These are phyloP conservation scores for Hippotragus niger DNA, from an alignment of 2,113 vertebrate species.

Conservation along the genomic window DNA sequence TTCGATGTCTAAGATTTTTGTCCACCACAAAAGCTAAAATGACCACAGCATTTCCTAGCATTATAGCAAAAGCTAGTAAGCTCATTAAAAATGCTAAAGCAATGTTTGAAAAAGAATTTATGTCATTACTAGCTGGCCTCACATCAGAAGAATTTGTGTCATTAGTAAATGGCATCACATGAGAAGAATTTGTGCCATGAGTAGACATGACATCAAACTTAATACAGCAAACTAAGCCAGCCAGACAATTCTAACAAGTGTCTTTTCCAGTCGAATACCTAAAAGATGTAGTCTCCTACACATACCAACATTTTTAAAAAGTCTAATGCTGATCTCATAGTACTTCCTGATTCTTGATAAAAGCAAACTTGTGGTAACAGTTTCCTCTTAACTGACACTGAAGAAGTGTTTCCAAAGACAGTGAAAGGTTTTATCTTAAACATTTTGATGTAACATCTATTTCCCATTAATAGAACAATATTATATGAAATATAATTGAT, in stretches of 20 bases:
- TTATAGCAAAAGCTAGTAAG: slow-evolving; percentile 84
- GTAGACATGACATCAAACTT: neutral
- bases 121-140: neutral
- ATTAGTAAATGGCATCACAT: neutral
- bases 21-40: slow-evolving; percentile 90
- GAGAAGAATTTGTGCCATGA: neutral
- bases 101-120: slow-evolving; percentile 68
- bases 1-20: slow-evolving; percentile 89
- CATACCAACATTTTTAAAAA: neutral
- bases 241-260: neutral
- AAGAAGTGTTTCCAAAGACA: slow-evolving; percentile 11
- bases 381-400: slow-evolving; percentile 16
- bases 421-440: neutral
- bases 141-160: neutral
- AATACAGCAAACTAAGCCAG: neutral
- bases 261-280: neutral
- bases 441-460: slow-evolving; percentile 18
- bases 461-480: neutral
- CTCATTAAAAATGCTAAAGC: slow-evolving; percentile 86
- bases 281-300: neutral
- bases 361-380: slow-evolving; percentile 44
- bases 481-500: neutral
- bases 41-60: slow-evolving; percentile 88
- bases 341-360: slow-evolving; percentile 57
- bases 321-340: slow-evolving; percentile 5